Base-by-base conservation (phyloP, 2,113 vertebrate genomes). In the Callionymus lyra region DNA sequence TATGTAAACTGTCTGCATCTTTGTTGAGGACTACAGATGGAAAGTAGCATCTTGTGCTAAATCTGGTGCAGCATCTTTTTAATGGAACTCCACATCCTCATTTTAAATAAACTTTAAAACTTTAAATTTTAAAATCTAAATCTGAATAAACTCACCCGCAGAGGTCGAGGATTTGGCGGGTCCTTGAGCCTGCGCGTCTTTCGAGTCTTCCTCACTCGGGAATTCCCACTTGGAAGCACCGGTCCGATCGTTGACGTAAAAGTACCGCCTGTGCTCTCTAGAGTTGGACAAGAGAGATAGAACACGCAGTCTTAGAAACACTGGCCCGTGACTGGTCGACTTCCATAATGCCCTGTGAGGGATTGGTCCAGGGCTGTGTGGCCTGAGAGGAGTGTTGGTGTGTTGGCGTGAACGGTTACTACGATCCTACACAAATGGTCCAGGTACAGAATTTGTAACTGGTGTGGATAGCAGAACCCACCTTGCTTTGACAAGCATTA, bases 211-310 rank as follows among this genome's bases (percentile, higher is more conserved):
- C 68, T 91, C 89, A 10, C 89, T 85, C 41, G 95, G 95, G 59
- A 99, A 99, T 63, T 99, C 94, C 95, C 94, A 99, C 40, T 97
- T 93, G 18, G 95, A 99, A 64, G 89, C 87, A 80, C 82, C 89
- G 33, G 91, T 92, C 75, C 87, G 91, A 74, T 97, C 93, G 66
- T 96, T 94, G 88, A 97, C 90, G 88, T 99, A 99, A 89, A 98
- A 99, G 91, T 99, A 99, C 46, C 94, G 91, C 82, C 92, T 96
- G 90, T 99, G 94, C 83, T 98, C 93, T 93, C 95, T 99, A 91
- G 77, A 82, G 88, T 87, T 90, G 91, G 84, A 90, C 82, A 91
- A 98, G 82, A 98, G 85, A 96, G 82, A 96, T 87, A 85, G 58
- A 76, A 59, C 63, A 44, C 42, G 56, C 34, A 57, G 69, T 84